Base-by-base conservation (phyloP, 2,888 invertebrate genomes). In the Endotricha flammealis region DNA sequence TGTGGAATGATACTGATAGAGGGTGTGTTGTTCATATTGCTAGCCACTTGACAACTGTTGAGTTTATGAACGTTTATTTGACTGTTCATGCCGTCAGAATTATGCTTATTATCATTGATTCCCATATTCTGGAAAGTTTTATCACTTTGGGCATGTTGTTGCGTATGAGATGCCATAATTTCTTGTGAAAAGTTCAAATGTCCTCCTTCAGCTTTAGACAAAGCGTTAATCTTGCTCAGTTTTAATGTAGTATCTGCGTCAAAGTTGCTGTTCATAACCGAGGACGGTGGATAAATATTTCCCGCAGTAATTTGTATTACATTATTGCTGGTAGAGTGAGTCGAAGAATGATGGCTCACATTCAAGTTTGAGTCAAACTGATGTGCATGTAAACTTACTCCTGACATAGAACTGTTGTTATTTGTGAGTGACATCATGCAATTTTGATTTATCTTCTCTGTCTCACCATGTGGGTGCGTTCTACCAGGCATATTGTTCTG, bases 291-390 rank as follows among this genome's bases (percentile, higher is more conserved):
- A 45, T 85, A 85, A 45, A 86, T 85, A 44, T 83, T 86, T 38
- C 86, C 86, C 41, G 86, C 73, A 42, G 80, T 74, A 44, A 86
- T 86, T 58, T 86, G 86, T 42, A 86, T 86, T 3, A 86, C 74
- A 48, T 86, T 86, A 50, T 82, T 86, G 1, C 80, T 66, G 6
- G 77, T 64, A 2, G 79, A 64, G 51, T 82, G 82, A 10, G 65
- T 57, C 29, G 77, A 56, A 2, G 80, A 68, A 50, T 85, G 82
- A 46, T 82, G 83, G 44, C 75, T 83, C 5, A 74, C 71, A 46
- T 74, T 82, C 10, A 75, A 44, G 23, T 57, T 72, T 2, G 75
- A 61, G 30, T 85, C 86, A 41, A 73, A 85, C 44, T 83, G 86
- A 50, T 85, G 85, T 11, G 77, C 62, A 50, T 81, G 81, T 49